Base-by-base conservation (phyloP, 2,888 invertebrate species). In the Stenichneumon culpator region DNA sequence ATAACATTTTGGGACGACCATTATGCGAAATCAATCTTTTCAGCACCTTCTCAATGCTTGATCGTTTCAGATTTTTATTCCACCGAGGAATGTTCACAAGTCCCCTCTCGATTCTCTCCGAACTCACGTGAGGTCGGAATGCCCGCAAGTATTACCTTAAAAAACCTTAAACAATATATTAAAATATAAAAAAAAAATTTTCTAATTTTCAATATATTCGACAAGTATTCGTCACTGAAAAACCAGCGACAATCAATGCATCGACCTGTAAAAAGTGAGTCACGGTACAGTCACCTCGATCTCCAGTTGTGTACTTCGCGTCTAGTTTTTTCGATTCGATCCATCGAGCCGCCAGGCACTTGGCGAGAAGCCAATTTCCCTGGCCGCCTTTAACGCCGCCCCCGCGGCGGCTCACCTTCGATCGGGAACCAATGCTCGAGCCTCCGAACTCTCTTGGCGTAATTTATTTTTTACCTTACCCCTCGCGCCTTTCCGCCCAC, bases 351-450 rank as follows among this genome's bases (percentile, higher is more conserved):
- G 63, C 81, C 78, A 69, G 67, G 74, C 79, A 75, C 60, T 84
- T 84, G 84, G 84, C 77, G 72, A n/a, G 57, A 78, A 84, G 77
- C 84, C 84, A 84, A 84, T 84, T 84, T 77, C 63, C 77, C 77
- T 80, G 68, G 65, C 83, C 70, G 60, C 73, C 83, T 68, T 78
- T 79, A 70, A 54, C 52, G 25, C 19, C 28, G 32, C 69, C 60
- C 19, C 60, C 52, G 22, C 63, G 22, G 3, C 68, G 44, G 11
- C 47, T 47, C 69, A 78, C 39, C 32, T 78, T 82, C 82, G 73
- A 83, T 83, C 77, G 50, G 32, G 54, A 72, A 77, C 67, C 54
- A 70, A 65, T 65, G 50, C 83, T 67, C 57, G 69, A 73, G 36
- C 60, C 67, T 63, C 44, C 28, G 36, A 65, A 65, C 79, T 75